Evolutionary conservation across 2,113 vertebrate species (phyloP).

Genomic region (Taxidea taxus): DNA sequence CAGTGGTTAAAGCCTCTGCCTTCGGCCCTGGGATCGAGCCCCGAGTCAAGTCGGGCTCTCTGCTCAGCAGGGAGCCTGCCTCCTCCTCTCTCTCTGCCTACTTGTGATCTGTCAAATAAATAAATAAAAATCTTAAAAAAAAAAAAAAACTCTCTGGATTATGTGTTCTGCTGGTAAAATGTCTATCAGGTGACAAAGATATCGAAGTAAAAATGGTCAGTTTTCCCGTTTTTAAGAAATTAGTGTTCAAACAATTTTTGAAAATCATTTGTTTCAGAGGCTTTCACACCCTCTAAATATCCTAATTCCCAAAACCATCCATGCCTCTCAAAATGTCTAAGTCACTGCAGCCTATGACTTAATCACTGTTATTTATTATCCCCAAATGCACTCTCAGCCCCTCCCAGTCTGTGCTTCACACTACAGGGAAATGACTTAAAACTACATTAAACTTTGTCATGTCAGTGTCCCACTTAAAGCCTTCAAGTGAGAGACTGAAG

Average conservation of each 20-base stretch:
- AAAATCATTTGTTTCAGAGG: background rate
- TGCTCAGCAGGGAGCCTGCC: no score
- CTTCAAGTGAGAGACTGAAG: background rate
- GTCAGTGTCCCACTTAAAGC: background rate
- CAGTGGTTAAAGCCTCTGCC: no score
- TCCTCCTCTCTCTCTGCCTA: no score
- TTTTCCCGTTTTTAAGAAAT: constrained; percentile 29
- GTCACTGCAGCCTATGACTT: background rate
- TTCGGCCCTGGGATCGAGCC: no score
- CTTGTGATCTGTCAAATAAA: no score
- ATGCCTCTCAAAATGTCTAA: background rate
- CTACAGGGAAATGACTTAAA: background rate
- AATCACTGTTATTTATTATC: background rate
- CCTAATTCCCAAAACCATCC: background rate
- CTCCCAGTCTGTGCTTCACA: background rate
- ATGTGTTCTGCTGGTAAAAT: constrained; percentile 8
- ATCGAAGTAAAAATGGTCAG: background rate
- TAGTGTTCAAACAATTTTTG: background rate
- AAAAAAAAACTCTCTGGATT: background rate
- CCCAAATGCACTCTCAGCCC: background rate
- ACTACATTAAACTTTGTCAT: background rate
- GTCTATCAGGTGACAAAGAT: background rate
- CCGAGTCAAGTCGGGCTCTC: no score
- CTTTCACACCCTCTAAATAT: background rate
- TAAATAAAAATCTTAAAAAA: no score